Conservation (phyloP, 2,888 invertebrate genomes). For the Rhyacophila evoluta region DNA sequence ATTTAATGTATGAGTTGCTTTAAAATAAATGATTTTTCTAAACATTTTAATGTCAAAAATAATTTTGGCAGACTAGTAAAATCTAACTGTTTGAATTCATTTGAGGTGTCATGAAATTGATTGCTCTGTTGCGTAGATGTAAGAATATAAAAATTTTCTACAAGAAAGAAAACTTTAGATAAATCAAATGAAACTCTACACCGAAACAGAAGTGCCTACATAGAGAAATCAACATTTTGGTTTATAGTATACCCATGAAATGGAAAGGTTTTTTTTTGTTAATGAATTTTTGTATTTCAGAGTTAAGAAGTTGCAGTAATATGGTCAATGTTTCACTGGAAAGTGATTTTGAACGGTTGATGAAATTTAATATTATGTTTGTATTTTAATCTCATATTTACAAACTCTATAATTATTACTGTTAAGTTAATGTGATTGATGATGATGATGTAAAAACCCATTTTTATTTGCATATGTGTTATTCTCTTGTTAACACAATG, state of each 20-base stretch:
- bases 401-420: background rate
- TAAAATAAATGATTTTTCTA: too few relatives aligned
- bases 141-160: too few relatives aligned
- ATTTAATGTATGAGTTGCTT: too few relatives aligned
- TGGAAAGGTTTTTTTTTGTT: background rate
- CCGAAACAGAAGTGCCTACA: background rate
- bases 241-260: background rate
- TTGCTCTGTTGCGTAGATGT: too few relatives aligned
- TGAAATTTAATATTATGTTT: background rate
- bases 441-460: background rate
- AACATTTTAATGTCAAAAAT: too few relatives aligned
- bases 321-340: background rate
- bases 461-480: background rate
- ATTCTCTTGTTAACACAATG: background rate
- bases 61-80: too few relatives aligned
- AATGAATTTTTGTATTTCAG: background rate
- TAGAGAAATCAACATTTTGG: background rate
- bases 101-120: too few relatives aligned
- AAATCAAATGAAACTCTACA: background rate
- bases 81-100: too few relatives aligned
- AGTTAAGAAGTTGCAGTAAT: background rate
- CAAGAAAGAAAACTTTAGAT: background rate
- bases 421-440: background rate
- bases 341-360: background rate
- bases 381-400: slow-evolving; percentile 5